Conservation (phyloP, 2,888 invertebrate species). For the Atherix ibis region DNA sequence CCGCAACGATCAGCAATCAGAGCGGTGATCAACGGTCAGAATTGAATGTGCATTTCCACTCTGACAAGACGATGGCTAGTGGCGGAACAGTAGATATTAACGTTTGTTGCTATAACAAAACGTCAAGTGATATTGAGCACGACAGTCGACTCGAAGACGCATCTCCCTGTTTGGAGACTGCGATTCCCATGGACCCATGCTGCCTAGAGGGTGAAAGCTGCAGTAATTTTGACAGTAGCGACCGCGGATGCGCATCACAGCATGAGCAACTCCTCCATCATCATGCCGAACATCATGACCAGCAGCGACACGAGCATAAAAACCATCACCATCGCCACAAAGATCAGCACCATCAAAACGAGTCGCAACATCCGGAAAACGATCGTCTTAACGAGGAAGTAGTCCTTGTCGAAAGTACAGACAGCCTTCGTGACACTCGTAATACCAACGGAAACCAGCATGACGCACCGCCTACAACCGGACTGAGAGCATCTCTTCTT, state of each 20-base stretch:
- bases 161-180: no score
- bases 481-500: constrained; percentile 18
- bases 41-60: constrained; percentile 15
- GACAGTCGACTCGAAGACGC: constrained; percentile 6
- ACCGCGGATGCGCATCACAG: no score
- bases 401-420: constrained; percentile 9
- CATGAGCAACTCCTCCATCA: no score
- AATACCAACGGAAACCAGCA: constrained; percentile 9
- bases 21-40: constrained; percentile 14
- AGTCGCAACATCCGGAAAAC: constrained; percentile 7
- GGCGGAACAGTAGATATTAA: not conserved
- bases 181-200: no score
- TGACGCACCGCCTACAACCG: constrained; percentile 10
- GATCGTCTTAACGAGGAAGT: constrained; percentile 7
- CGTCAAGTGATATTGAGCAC: constrained; percentile 2
- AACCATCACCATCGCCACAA: no score
- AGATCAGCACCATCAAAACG: not conserved
- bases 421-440: constrained; percentile 8
- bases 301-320: no score
- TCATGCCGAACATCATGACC: no score
- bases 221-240: no score
- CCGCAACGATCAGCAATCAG: constrained; percentile 2
- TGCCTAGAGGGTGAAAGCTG: no score
- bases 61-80: constrained; percentile 4
- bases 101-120: not conserved